Conservation (phyloP, 2,888 invertebrate genomes). For the Gari tellinella region DNA sequence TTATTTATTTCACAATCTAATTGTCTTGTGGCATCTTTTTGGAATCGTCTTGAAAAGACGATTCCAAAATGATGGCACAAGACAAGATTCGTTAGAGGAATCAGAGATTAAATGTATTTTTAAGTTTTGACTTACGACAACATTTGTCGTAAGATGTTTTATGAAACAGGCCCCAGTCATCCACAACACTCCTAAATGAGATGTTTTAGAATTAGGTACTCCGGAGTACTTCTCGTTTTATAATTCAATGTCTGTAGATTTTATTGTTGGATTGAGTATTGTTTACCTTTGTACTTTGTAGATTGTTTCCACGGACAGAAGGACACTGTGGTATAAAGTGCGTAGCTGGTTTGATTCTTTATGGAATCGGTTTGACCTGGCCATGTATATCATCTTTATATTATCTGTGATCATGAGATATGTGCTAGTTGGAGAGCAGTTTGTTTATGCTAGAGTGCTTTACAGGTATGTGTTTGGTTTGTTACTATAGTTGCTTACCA, state of each 20-base stretch:
- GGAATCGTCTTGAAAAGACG: too few species aligned
- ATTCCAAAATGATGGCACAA: too few species aligned
- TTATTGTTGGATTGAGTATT: neutral
- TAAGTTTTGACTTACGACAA: too few species aligned
- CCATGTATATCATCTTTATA: constrained; percentile 78
- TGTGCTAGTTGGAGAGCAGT: constrained; percentile 62
- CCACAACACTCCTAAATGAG: too few species aligned
- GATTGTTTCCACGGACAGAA: constrained; percentile 76
- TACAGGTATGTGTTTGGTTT: constrained; percentile 65
- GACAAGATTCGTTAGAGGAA: too few species aligned
- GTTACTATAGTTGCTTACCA: neutral
- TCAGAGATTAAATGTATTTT: too few species aligned
- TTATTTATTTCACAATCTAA: too few species aligned
- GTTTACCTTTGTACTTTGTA: constrained; percentile 42
- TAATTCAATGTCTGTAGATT: neutral
- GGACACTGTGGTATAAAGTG: constrained; percentile 75
- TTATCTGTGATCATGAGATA: constrained; percentile 78
- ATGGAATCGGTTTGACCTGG: constrained; percentile 83
- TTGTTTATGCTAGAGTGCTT: constrained; percentile 77
- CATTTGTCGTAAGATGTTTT: too few species aligned
- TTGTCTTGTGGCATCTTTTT: too few species aligned
- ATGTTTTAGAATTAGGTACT: too few species aligned
- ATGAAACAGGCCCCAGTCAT: too few species aligned
- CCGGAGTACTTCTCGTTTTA: too few species aligned
- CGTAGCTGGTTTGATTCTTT: constrained; percentile 76